Percentiles rank a stretch among this genome's conserved stretches.
Conservation (phyloP, 2,113 vertebrate species). For the Rhabdornis inornatus region DNA sequence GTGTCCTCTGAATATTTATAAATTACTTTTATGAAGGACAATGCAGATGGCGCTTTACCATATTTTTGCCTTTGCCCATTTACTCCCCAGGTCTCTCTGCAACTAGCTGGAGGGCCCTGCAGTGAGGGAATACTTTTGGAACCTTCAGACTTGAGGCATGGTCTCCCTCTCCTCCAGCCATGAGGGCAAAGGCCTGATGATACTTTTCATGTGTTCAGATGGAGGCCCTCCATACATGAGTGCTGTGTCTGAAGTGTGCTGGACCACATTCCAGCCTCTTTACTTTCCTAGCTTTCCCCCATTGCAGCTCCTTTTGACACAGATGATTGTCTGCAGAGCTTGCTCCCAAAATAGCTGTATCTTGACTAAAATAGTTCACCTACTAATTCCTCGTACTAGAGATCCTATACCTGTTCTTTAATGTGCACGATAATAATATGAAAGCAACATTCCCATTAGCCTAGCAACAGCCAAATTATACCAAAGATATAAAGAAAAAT, state of each 20-base stretch:
- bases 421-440: neutral
- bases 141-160: neutral
- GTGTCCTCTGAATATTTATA: neutral
- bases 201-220: rapidly evolving
- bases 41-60: neutral
- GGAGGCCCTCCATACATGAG: rapidly evolving
- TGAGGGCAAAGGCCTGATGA: neutral
- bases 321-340: neutral
- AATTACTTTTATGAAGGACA: neutral
- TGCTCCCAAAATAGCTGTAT: neutral
- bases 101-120: neutral
- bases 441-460: neutral
- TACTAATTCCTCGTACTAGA: neutral
- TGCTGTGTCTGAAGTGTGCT: neutral
- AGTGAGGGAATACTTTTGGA: neutral
- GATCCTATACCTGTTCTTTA: neutral
- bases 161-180: neutral
- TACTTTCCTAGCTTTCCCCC: neutral
- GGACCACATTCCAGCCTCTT: neutral
- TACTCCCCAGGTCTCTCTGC: neutral
- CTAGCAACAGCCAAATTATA: neutral
- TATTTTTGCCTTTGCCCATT: neutral
- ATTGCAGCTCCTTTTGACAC: neutral
- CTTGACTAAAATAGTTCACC: neutral
- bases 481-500: neutral